A percentile compares a stretch with the other conserved stretches of the same genome.
phyloP scores from a whole-genome alignment of 2,113 vertebrate species.

The Chloebia gouldiae region DNA sequence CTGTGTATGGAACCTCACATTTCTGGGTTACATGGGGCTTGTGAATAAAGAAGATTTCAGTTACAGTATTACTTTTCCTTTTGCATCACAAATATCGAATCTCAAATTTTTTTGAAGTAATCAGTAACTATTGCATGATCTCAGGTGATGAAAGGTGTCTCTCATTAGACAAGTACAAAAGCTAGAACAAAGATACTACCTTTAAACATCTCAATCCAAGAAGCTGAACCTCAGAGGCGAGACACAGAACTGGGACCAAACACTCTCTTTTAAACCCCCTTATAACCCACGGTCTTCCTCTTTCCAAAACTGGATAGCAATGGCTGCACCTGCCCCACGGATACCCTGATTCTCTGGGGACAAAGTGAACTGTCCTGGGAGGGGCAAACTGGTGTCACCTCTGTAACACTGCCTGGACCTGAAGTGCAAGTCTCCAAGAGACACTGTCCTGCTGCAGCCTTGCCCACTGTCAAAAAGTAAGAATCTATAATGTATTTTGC shows the following conservation, averaged over 20 bases:
- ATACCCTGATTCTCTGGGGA: neutral
- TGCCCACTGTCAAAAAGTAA: neutral
- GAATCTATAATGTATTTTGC: neutral
- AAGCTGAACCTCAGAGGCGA: neutral
- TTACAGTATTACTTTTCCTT: slow-evolving; percentile 16
- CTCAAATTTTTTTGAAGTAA: neutral
- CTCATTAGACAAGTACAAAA: neutral
- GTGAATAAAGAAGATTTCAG: slow-evolving; percentile 58
- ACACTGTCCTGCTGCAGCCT: neutral
- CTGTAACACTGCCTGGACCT: neutral
- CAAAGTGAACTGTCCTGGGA: neutral
- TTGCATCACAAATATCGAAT: slow-evolving; percentile 13
- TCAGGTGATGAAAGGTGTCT: neutral
- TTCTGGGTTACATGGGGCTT: neutral
- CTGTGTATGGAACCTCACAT: neutral
- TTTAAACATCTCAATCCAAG: slow-evolving; percentile 15
- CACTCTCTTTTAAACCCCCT: neutral
- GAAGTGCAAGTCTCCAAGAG: neutral
- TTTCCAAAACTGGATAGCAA: neutral
- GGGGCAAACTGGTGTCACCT: neutral
- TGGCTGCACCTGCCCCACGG: neutral
- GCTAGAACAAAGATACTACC: neutral
- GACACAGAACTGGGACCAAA: neutral
- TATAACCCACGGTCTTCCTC: neutral
- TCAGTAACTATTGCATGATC: neutral